A percentile compares a stretch with the other conserved stretches of the same genome.
Evolutionary conservation across 2,797 vertebrate genomes (phyloP).

Genomic region (Parotocinclus haroldoi): DNA sequence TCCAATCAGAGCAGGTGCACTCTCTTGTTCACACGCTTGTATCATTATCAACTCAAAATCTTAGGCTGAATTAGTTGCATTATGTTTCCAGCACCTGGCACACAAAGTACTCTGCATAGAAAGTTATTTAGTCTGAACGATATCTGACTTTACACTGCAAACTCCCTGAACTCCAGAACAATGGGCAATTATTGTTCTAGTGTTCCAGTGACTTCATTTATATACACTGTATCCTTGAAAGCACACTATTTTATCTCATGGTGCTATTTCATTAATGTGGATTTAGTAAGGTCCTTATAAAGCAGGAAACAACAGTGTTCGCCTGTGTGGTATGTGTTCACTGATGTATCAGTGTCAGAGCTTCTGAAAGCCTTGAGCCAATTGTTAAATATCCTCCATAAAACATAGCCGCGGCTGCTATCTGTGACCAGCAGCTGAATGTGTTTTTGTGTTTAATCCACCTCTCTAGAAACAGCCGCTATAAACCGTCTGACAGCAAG

Average conservation of each 20-base stretch:
- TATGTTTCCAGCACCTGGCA: slow-evolving; percentile 37
- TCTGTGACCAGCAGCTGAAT: slow-evolving; percentile 64
- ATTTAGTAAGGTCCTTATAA: slow-evolving; percentile 4
- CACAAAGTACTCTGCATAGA: slow-evolving; percentile 28
- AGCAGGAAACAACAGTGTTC: slow-evolving; percentile 23
- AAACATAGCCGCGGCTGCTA: slow-evolving; percentile 55
- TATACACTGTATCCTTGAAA: too few relatives aligned
- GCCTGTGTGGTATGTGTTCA: slow-evolving; percentile 9
- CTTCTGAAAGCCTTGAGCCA: slow-evolving; percentile 34
- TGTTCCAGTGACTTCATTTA: too few relatives aligned
- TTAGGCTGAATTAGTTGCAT: slow-evolving; percentile 39
- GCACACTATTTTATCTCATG: not conserved
- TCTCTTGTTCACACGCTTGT: slow-evolving; percentile 10
- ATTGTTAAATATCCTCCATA: slow-evolving; percentile 52
- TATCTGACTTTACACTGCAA: not conserved
- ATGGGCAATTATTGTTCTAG: too few relatives aligned
- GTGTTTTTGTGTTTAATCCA: slow-evolving; percentile 50
- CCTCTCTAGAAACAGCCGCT: slow-evolving; percentile 55
- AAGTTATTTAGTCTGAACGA: slow-evolving; percentile 27
- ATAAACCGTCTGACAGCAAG: slow-evolving; percentile 65
- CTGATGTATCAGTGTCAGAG: slow-evolving; percentile 15
- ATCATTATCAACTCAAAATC: slow-evolving; percentile 47
- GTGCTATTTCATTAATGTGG: slow-evolving; percentile 2
- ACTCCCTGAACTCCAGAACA: too few relatives aligned
- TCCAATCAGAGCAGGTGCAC: slow-evolving; percentile 40